Percentiles rank a stretch among this genome's conserved stretches.
Conservation (phyloP, 2,113 vertebrate genomes). For the Paramisgurnus dabryanus region DNA sequence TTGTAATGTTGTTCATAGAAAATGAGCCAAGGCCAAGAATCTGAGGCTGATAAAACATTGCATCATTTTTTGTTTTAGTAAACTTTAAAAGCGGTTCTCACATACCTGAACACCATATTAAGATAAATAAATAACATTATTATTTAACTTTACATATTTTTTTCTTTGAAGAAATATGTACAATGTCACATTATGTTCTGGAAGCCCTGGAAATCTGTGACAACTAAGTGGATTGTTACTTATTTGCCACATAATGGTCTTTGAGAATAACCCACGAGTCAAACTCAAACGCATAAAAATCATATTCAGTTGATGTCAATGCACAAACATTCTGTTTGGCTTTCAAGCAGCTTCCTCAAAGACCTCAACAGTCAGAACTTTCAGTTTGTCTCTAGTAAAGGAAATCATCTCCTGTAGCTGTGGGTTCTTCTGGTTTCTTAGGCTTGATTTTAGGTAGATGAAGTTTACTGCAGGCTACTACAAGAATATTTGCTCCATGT, state of each 20-base stretch:
- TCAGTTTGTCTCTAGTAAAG: conserved; percentile 63
- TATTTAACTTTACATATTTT: no score
- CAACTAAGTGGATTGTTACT: background rate
- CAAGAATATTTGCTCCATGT: conserved; percentile 82
- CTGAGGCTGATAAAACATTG: no score
- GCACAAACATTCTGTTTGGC: background rate
- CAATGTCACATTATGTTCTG: background rate
- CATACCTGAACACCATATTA: no score
- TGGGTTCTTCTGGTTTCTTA: conserved; percentile 87
- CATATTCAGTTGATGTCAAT: background rate
- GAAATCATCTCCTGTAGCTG: conserved; percentile 86
- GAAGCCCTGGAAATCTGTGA: background rate
- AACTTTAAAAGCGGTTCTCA: no score
- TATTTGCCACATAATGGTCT: background rate
- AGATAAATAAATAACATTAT: no score
- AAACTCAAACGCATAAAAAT: background rate
- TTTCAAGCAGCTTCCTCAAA: background rate
- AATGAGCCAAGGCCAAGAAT: no score
- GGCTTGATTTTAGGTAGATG: conserved; percentile 85
- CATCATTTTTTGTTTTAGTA: no score
- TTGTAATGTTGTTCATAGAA: no score
- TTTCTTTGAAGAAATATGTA: background rate
- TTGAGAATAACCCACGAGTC: background rate
- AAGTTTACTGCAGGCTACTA: conserved; percentile 85
- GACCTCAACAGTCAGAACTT: background rate